Evolutionary conservation across 2,888 invertebrate species (phyloP).

Genomic region (Epirrhoe alternata): DNA sequence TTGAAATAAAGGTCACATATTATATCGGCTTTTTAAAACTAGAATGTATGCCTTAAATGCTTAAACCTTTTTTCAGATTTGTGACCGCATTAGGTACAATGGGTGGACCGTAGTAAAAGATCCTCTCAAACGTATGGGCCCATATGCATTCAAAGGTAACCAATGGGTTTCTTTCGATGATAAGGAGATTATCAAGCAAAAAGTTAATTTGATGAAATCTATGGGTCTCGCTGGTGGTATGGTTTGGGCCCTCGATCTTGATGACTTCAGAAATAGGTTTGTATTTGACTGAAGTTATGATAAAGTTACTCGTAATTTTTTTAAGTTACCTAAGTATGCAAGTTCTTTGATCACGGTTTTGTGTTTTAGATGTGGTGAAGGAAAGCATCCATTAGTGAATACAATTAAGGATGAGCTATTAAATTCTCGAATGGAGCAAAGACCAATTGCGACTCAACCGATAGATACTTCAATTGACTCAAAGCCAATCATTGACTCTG

Average conservation of each 20-base stretch:
- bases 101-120: constrained; percentile 94
- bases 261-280: constrained; percentile 91
- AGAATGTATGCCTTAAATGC: neutral
- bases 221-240: constrained; percentile 94
- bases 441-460: constrained; percentile 30
- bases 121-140: constrained; percentile 91
- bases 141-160: constrained; percentile 93
- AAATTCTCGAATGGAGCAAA: constrained; percentile 60
- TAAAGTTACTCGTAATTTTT: too few relatives aligned
- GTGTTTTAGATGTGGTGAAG: constrained; percentile 88
- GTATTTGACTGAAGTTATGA: constrained; percentile 13
- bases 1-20: neutral
- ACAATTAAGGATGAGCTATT: constrained; percentile 90
- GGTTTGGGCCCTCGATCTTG: constrained; percentile 96
- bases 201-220: constrained; percentile 91
- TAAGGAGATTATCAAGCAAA: constrained; percentile 90
- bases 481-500: constrained; percentile 56
- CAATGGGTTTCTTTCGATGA: constrained; percentile 98
- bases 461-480: constrained; percentile 50
- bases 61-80: constrained; percentile 85
- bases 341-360: constrained; percentile 4
- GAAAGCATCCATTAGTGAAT: constrained; percentile 91
- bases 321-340: neutral
- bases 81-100: constrained; percentile 90
- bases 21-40: neutral